phyloP scores from a whole-genome alignment of 2,888 invertebrate genomes.

The Drosophila rellima region DNA sequence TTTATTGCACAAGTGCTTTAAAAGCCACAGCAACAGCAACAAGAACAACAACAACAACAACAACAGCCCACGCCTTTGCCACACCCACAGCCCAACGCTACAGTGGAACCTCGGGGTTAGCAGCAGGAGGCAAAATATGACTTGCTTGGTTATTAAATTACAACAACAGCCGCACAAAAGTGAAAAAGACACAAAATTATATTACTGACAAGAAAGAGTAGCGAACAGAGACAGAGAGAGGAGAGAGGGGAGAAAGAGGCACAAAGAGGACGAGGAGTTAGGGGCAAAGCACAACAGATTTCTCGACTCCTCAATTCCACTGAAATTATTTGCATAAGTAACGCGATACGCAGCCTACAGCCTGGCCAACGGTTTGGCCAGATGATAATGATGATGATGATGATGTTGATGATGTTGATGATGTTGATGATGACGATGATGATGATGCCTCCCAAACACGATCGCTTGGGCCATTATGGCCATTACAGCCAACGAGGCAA shows the following conservation, averaged over 20 bases:
- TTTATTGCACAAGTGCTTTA: constrained; percentile 82
- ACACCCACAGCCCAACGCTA: constrained; percentile 12
- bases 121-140: constrained; percentile 81
- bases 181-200: constrained; percentile 79
- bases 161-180: constrained; percentile 74
- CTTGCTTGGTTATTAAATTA: constrained; percentile 78
- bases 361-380: constrained; percentile 26
- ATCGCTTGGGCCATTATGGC: constrained; percentile 65
- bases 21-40: constrained; percentile 65
- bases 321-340: constrained; percentile 82
- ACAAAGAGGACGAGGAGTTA: constrained; percentile 1
- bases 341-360: constrained; percentile 73
- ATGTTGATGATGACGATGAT: constrained; percentile 31
- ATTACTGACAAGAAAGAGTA: constrained; percentile 52
- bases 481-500: constrained; percentile 75
- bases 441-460: constrained; percentile 73
- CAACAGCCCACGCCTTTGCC: constrained; percentile 43
- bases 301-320: constrained; percentile 74
- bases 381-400: constrained; percentile 1
- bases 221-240: not conserved
- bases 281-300: constrained; percentile 55
- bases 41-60: constrained; percentile 26
- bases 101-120: constrained; percentile 56
- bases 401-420: constrained; percentile 2
- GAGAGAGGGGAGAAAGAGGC: not conserved